Evolutionary conservation across 2,888 invertebrate genomes (phyloP), one percentile per base, ranked within the genome.

Genomic region (Oligia latruncula): DNA sequence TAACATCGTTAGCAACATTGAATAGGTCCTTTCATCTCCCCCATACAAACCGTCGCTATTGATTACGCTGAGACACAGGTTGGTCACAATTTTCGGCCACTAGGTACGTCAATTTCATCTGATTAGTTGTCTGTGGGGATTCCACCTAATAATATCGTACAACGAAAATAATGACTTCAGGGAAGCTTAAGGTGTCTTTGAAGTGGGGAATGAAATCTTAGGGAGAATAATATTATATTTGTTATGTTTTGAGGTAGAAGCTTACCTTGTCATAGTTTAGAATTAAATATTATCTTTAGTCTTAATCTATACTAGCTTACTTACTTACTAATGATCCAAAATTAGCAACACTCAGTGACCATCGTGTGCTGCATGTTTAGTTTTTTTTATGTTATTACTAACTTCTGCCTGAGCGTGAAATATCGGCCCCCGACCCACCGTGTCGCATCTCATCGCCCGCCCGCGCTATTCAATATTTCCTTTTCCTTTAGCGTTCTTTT

Each of bases 51-150:
- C 82, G 88, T 88, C 89, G 80, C 85, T 88, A 88, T 90, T 90
- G 90, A 91, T 92, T 89, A 90, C 84, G 79, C 43, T 72, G 78
- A 87, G 84, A 89, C 87, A 88, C 89, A 85, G 85, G 91, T 91
- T 91, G 78, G 79, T 83, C 81, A 86, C 90, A 90, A 91, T 92
- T 91, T 92, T 89, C 87, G 90, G 82, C 85, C 88, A 90, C 90
- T 91, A 58, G 11, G 11, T 60, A 88, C 79, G 89, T 90, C 92
- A 91, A 91, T 90, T 91, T 89, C 87, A 91, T 91, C 89, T 90
- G 89, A 93, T 92, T 93, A 92, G 84, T 81, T 81, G 82, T 90
- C 89, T 80, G 75, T 87, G 64, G 90, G 91, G 92, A 90, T 90
- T 90, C 90, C 67, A 81, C 80, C 74, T 85, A 89, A 88, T 85